Evolutionary conservation across 2,888 invertebrate species (phyloP).

Genomic region (Encarsia formosa): DNA sequence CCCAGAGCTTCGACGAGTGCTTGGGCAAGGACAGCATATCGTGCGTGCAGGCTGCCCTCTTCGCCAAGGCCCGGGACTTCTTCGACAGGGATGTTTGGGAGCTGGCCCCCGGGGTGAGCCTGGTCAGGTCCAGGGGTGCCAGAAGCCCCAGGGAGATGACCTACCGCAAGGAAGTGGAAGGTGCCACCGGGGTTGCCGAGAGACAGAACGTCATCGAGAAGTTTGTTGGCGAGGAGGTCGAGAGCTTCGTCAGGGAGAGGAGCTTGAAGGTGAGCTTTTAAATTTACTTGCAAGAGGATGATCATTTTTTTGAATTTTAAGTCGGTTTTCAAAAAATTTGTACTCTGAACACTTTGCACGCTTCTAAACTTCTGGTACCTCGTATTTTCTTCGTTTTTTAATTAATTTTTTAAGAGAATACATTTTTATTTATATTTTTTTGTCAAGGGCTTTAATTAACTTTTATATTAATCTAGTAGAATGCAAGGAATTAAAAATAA

Average conservation of each 20-base stretch:
- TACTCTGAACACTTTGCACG: too few species aligned
- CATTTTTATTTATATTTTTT: too few species aligned
- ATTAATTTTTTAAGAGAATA: too few species aligned
- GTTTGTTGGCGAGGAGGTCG: constrained; percentile 56
- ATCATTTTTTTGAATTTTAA: too few species aligned
- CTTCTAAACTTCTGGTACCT: too few species aligned
- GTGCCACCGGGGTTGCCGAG: constrained; percentile 53
- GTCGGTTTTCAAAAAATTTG: too few species aligned
- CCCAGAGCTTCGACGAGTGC: constrained; percentile 55
- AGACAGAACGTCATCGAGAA: constrained; percentile 58
- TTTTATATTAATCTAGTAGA: too few species aligned
- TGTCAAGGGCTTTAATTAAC: too few species aligned
- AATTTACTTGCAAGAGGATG: too few species aligned
- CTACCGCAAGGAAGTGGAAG: constrained; percentile 53
- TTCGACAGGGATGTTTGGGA: constrained; percentile 59
- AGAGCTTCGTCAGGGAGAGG: constrained; percentile 58
- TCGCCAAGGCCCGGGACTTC: constrained; percentile 57
- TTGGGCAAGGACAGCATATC: constrained; percentile 61
- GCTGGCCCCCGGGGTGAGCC: constrained; percentile 56
- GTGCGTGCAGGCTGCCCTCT: constrained; percentile 60
- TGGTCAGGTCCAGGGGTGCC: constrained; percentile 48
- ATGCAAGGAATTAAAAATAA: too few species aligned
- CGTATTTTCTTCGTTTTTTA: too few species aligned
- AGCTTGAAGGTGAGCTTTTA: constrained; percentile 44
- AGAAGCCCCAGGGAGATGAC: constrained; percentile 52